Evolutionary conservation across 2,888 invertebrate genomes (phyloP), one percentile per base, ranked within the genome.

Genomic region (Acrocyrtus sp.): DNA sequence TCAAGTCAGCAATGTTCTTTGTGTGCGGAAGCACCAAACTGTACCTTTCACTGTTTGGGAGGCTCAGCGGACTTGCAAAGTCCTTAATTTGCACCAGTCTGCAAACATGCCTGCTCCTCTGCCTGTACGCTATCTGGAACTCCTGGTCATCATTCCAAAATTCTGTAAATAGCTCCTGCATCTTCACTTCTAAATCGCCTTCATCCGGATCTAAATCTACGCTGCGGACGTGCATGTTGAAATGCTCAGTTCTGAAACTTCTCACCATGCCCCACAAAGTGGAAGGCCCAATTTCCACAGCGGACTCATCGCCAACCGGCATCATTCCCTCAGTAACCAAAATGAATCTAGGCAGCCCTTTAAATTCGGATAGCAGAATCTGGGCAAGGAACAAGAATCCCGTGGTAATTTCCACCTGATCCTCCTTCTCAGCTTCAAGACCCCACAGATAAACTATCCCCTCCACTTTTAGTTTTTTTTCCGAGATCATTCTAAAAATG

Each of bases 101-200:
- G 17, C 48, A 48, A n/a, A 68, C 68, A 41, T 62, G 62, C 3
- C 73, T 41, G 39, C 43, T 62, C 17, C 68, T 21, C 15, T 51
- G 39, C 2, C 68, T 47, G 34, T 74, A 74, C 4, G 68, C 67
- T 17, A 72, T 62, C 53, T 73, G 73, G 17, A 54, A 69, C 6
- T 76, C 76, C 0, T 34, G 24, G 34, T 76, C 69, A 15, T 76
- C 76, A 45, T 63, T 63, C 76, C 76, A 76, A 5, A 76, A 57
- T 27, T 76, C 76, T 1, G 51, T 56, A 26, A 68, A 72, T 3
- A 76, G 12, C 34, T 72, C 72, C 3, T 22, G 8, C 15, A 60
- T 63, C 27, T 63, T 48, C 27, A 66, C 17, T 2, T 41, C 6
- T 19, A 34, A 15, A 29, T 68, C 58, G 10, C 3, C 3, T 24